Percentiles rank a stretch among this genome's conserved stretches.
Conservation (phyloP, 2,113 vertebrate genomes). For the Oreochromis spilurus region DNA sequence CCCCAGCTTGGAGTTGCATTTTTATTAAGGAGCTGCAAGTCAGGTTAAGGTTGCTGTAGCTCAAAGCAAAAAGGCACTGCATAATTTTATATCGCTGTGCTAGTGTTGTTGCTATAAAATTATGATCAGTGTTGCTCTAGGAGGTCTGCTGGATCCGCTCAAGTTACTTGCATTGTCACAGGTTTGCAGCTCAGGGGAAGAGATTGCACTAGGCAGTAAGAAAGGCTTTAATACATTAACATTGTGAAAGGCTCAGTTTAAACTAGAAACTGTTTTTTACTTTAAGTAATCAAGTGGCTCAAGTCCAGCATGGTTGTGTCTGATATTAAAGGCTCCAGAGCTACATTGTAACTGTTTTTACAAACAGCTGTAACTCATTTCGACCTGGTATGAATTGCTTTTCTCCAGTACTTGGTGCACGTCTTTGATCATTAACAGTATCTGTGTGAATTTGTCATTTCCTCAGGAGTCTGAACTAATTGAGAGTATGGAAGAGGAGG, state of each 20-base stretch:
- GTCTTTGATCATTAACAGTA: not conserved
- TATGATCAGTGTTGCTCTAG: not conserved
- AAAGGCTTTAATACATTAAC: not conserved
- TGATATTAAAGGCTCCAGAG: not conserved
- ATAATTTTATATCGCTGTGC: not conserved
- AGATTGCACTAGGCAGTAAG: not conserved
- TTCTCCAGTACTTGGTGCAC: not conserved
- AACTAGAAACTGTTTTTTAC: not conserved
- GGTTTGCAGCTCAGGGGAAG: not conserved
- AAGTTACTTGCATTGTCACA: not conserved
- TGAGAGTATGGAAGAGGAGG: conserved; percentile 64
- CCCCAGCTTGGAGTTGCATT: not conserved
- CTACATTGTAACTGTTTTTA: not conserved
- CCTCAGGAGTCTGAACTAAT: conserved; percentile 66
- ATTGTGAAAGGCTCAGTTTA: not conserved
- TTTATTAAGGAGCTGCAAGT: not conserved
- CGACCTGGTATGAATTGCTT: no score
- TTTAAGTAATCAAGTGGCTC: not conserved
- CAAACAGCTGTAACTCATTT: not conserved
- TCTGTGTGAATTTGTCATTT: not conserved
- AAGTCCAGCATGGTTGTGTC: not conserved
- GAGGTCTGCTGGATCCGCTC: not conserved
- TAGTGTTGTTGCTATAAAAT: not conserved
- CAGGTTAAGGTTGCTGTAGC: not conserved
- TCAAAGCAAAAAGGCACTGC: not conserved